phyloP scores from a whole-genome alignment of 2,797 vertebrate species.

The Tragopan temminckii region DNA sequence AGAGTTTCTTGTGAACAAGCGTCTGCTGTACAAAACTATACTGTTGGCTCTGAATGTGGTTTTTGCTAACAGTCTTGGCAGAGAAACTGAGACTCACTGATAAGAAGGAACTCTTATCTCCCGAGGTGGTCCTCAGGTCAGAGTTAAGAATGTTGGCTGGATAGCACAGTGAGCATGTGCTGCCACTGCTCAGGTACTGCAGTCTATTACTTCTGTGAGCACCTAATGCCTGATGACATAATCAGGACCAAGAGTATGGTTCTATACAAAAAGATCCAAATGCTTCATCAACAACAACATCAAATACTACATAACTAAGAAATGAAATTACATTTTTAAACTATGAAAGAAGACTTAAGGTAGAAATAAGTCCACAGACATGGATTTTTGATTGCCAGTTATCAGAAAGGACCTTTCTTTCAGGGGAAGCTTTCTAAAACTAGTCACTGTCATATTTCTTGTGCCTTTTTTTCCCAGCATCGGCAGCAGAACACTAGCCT shows the following conservation, averaged over 20 bases:
- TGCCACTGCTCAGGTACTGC: neutral
- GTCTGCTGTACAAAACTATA: neutral
- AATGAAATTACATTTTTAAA: neutral
- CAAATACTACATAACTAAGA: neutral
- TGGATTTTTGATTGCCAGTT: neutral
- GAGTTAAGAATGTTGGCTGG: constrained; percentile 65
- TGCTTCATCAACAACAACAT: neutral
- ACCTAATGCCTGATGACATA: constrained; percentile 15
- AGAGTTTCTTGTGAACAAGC: neutral
- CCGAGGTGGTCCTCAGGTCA: constrained; percentile 64
- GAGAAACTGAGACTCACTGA: neutral
- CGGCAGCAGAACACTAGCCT: neutral
- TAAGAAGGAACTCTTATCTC: constrained; percentile 58
- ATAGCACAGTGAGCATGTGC: neutral
- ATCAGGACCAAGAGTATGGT: neutral
- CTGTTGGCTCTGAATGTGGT: neutral
- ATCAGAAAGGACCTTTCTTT: neutral
- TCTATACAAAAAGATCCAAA: neutral
- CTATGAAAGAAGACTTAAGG: neutral
- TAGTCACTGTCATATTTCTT: neutral
- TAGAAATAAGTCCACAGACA: neutral
- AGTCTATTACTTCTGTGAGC: constrained; percentile 16
- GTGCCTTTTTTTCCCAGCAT: neutral
- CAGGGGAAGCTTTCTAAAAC: neutral
- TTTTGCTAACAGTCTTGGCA: constrained; percentile 32